Evolutionary conservation across 2,113 vertebrate genomes (phyloP).

Genomic region (Crotalus tigris): DNA sequence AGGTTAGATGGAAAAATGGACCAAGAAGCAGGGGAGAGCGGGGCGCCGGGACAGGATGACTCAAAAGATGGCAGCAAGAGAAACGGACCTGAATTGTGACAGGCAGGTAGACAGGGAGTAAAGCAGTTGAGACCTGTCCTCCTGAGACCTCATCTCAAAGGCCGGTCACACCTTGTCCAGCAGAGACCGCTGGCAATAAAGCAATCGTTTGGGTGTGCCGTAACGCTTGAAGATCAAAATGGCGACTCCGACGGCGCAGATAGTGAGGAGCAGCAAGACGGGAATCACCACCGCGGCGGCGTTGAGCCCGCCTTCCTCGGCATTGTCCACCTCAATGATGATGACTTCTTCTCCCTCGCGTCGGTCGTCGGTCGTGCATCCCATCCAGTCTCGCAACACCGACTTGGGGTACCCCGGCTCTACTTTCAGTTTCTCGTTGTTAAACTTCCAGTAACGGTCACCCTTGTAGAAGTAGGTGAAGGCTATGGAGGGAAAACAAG

Average conservation of each 20-base stretch:
- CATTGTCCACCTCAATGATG: slow-evolving; percentile 80
- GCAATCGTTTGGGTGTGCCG: slow-evolving; percentile 84
- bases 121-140: slow-evolving; percentile 37
- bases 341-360: slow-evolving; percentile 76
- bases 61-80: too few species aligned
- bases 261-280: slow-evolving; percentile 78
- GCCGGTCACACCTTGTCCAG: slow-evolving; percentile 87
- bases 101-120: background rate
- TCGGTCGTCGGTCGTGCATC: slow-evolving; percentile 72
- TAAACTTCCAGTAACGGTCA: slow-evolving; percentile 92
- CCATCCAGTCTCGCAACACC: slow-evolving; percentile 84
- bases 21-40: background rate
- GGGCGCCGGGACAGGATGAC: background rate
- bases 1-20: background rate
- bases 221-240: slow-evolving; percentile 85
- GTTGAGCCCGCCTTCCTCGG: slow-evolving; percentile 63
- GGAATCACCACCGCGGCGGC: slow-evolving; percentile 77
- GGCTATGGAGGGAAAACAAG: slow-evolving; percentile 54
- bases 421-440: slow-evolving; percentile 88
- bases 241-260: slow-evolving; percentile 76
- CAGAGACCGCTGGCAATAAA: slow-evolving; percentile 89
- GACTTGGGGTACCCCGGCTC: slow-evolving; percentile 89
- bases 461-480: slow-evolving; percentile 92
- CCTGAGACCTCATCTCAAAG: slow-evolving; percentile 21
- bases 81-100: background rate